phyloP scores from a whole-genome alignment of 1,140 invertebrate genomes.

The Heliothis virescens region DNA sequence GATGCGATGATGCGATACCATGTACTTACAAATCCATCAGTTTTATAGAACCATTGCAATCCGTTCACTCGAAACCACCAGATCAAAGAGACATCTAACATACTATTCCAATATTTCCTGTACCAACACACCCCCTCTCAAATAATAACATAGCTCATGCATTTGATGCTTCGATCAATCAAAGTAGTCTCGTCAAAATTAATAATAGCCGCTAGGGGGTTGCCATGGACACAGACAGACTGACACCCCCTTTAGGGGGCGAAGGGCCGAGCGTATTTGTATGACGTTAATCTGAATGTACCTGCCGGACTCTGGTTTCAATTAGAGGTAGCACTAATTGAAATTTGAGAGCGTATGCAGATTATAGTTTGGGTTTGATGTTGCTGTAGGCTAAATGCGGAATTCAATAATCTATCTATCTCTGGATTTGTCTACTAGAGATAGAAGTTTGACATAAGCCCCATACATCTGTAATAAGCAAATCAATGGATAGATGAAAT shows the following conservation, averaged over 20 bases:
- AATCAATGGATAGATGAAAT: too few relatives aligned
- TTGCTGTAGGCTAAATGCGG: neutral
- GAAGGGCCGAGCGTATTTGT: neutral
- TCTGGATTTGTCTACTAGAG: too few relatives aligned
- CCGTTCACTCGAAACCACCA: neutral
- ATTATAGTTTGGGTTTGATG: neutral
- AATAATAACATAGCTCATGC: conserved; percentile 5
- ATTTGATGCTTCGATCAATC: conserved; percentile 37
- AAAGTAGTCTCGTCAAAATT: conserved; percentile 28
- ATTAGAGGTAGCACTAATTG: conserved; percentile 24
- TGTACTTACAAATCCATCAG: too few relatives aligned
- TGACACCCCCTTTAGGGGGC: neutral
- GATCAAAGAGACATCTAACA: neutral
- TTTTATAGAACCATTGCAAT: too few relatives aligned
- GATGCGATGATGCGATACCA: too few relatives aligned
- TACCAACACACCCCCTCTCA: neutral
- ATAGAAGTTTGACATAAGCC: too few relatives aligned
- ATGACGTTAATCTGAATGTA: conserved; percentile 1
- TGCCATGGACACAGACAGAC: conserved; percentile 31
- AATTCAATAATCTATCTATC: too few relatives aligned
- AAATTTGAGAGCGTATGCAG: conserved; percentile 5
- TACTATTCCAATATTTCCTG: neutral
- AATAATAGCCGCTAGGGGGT: conserved; percentile 24
- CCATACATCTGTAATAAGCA: too few relatives aligned
- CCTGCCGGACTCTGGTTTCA: conserved; percentile 26